phyloP scores from a whole-genome alignment of 2,888 invertebrate genomes.

The Leptopilina syphax region DNA sequence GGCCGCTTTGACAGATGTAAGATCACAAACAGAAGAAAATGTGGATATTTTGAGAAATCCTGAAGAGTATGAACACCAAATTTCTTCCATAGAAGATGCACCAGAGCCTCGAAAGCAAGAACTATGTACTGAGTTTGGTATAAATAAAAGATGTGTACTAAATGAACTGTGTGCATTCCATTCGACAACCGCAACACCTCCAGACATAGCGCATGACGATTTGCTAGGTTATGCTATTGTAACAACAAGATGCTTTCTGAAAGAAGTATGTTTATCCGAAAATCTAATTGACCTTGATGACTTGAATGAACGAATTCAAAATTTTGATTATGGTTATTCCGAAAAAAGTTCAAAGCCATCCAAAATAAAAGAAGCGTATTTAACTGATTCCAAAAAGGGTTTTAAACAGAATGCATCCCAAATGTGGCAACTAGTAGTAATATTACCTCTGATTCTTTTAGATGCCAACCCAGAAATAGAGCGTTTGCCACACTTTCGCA shows the following conservation, averaged over 20 bases:
- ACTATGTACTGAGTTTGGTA: constrained; percentile 22
- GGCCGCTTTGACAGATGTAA: constrained; percentile 9
- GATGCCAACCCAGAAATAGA: not conserved
- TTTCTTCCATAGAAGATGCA: not conserved
- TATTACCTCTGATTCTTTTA: constrained; percentile 40
- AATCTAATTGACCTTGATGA: too few relatives aligned
- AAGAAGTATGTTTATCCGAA: not conserved
- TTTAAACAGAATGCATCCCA: constrained; percentile 35
- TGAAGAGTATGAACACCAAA: constrained; percentile 24
- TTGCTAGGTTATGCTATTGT: not conserved
- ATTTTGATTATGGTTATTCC: constrained; percentile 34
- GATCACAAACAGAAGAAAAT: constrained; percentile 25
- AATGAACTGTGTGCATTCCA: constrained; percentile 35
- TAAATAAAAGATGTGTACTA: constrained; percentile 22
- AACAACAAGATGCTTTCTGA: not conserved
- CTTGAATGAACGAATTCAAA: constrained; percentile 20
- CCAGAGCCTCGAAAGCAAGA: not conserved
- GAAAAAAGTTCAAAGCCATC: constrained; percentile 39
- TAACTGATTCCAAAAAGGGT: not conserved
- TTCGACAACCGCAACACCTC: constrained; percentile 12
- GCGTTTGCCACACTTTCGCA: constrained; percentile 1
- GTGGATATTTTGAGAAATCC: constrained; percentile 15
- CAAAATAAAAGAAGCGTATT: constrained; percentile 22
- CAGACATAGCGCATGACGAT: constrained; percentile 39
- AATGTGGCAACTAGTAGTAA: constrained; percentile 29